phyloP scores from a whole-genome alignment of 2,797 vertebrate genomes.

The Prunella strophiata region DNA sequence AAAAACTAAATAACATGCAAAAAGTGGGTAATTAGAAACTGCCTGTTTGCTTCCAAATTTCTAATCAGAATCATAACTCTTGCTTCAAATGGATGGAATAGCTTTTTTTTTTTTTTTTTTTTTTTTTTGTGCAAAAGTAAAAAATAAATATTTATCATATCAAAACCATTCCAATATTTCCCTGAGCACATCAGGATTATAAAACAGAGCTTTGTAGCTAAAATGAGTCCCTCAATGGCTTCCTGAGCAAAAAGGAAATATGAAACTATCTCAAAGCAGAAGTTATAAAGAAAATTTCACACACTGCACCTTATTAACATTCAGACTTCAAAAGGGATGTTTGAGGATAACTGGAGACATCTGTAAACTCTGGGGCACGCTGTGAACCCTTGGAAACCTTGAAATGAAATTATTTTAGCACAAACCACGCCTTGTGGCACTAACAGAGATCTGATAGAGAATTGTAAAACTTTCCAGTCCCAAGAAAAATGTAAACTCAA shows the following conservation, averaged over 20 bases:
- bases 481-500: conserved; percentile 2
- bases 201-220: background rate
- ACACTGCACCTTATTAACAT: background rate
- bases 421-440: background rate
- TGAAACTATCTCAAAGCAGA: background rate
- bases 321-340: background rate
- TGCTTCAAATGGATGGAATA: background rate
- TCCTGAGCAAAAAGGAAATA: background rate
- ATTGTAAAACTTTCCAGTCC: conserved; percentile 20
- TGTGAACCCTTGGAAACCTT: background rate
- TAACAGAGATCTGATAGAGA: conserved; percentile 1
- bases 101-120: background rate
- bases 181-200: background rate
- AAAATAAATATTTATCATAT: conserved; percentile 22
- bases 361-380: background rate
- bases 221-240: background rate
- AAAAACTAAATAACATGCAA: background rate
- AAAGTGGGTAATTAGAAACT: background rate
- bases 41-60: background rate
- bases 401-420: background rate
- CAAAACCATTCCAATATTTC: background rate
- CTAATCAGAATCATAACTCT: background rate
- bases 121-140: background rate
- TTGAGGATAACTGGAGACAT: background rate
- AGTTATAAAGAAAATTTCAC: background rate